Percentiles rank a stretch among this genome's conserved stretches.
These are phyloP conservation scores for Coptotermes formosanus DNA, from an alignment of 1,140 invertebrate species.

Conservation along the genomic window DNA sequence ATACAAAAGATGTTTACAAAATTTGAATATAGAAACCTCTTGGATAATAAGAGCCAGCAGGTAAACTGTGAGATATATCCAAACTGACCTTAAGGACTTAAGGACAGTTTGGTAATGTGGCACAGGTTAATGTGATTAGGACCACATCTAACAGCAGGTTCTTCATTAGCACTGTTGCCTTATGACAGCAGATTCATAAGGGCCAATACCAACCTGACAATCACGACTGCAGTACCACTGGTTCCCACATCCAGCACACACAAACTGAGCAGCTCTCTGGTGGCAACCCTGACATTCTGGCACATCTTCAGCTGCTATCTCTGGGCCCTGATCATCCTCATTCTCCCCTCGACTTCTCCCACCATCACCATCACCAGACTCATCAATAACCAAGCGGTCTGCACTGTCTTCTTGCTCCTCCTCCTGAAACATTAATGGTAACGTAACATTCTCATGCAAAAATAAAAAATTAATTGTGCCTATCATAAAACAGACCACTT, in stretches of 20 bases:
- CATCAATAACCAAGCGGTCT: constrained; percentile 63
- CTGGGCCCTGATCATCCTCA: constrained; percentile 46
- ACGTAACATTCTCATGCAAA: neutral
- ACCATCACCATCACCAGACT: constrained; percentile 50
- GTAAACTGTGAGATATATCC: too few species aligned
- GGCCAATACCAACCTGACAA: constrained; percentile 67
- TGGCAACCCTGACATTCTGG: constrained; percentile 79
- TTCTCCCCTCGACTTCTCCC: constrained; percentile 46
- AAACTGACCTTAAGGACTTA: too few species aligned
- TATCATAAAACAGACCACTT: too few species aligned
- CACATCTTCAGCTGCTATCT: constrained; percentile 50
- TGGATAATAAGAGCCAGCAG: too few species aligned
- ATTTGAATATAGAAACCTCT: too few species aligned
- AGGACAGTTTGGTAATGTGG: too few species aligned
- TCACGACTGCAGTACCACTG: constrained; percentile 88
- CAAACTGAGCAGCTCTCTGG: constrained; percentile 72
- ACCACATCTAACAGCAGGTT: neutral
- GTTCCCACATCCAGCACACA: constrained; percentile 82
- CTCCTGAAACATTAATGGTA: constrained; percentile 44
- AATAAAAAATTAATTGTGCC: too few species aligned
- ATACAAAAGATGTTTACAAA: too few species aligned
- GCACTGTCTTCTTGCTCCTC: constrained; percentile 56
- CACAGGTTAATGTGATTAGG: too few species aligned
- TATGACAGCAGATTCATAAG: neutral
- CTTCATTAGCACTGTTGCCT: neutral